Evolutionary conservation across 2,113 vertebrate species (phyloP).

Genomic region (Potamarius usumacintae): DNA sequence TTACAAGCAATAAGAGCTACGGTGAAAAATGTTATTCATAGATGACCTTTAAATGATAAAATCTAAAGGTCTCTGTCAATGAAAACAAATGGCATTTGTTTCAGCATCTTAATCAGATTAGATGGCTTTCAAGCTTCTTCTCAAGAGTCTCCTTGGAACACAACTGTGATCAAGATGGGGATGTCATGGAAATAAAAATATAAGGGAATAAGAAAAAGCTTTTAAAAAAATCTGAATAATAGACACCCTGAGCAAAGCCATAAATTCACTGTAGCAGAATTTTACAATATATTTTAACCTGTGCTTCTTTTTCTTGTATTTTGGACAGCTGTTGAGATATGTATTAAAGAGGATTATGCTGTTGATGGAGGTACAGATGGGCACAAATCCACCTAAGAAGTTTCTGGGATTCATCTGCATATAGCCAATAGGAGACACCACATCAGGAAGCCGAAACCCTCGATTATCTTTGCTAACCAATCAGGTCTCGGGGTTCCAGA

Average conservation of each 20-base stretch:
- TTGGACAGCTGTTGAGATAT: constrained; percentile 69
- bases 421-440: constrained; percentile 61
- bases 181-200: neutral
- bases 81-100: constrained; percentile 4
- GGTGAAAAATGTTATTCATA: constrained; percentile 8
- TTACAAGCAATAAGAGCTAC: neutral
- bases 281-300: neutral
- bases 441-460: constrained; percentile 59
- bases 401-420: constrained; percentile 40
- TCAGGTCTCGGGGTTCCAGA: constrained; percentile 49
- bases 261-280: constrained; percentile 5
- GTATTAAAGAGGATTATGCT: constrained; percentile 76
- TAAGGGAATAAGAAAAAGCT: neutral
- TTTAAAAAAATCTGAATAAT: too few species aligned
- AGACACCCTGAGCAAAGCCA: neutral
- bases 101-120: constrained; percentile 13
- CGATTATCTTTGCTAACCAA: constrained; percentile 64
- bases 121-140: neutral
- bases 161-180: neutral
- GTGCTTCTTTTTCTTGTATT: constrained; percentile 22
- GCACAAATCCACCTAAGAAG: constrained; percentile 53
- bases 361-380: constrained; percentile 74
- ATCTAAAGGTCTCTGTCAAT: neutral
- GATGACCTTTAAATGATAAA: constrained; percentile 24
- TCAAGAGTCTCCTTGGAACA: neutral